Evolutionary conservation across 2,113 vertebrate species (phyloP), one percentile per base, ranked within the genome.

Genomic region (Bombycilla garrulus): DNA sequence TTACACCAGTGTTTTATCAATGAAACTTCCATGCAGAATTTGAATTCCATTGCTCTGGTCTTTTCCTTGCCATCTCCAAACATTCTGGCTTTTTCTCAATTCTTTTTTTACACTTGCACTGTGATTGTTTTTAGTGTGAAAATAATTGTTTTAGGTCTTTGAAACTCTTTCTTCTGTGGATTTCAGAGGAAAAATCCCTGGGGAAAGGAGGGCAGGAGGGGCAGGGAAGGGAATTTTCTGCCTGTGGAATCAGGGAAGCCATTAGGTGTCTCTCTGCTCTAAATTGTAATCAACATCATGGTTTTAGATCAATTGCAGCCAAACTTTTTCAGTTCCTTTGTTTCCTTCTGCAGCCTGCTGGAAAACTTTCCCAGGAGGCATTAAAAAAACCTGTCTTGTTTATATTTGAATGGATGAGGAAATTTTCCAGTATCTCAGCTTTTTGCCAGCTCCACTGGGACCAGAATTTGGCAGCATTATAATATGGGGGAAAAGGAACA

Each of bases 351-450:
- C 69, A 81, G 56, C 33, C 65, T 58, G 44, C 47, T 78, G 36
- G 33, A 66, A 88, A 94, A 74, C 25, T 95, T 93, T 89, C 83
- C 86, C 74, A 86, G 25, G 11, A 21, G 35, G 10, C 64, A 57
- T 86, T 64, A n/a, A 93, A n/a, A 93, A 56, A 82, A 50, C 21
- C 44, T 58, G 45, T 4, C 15, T 54, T 29, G 14, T 67, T 64
- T 64, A 44, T 40, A 24, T 84, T 64, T 60, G 44, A 81, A 72
- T 45, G n/a, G 19, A 56, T 1, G 17, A 36, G 44, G 44, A 84
- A 44, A 48, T 74, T 86, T 91, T 88, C 77, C 65, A 71, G 0
- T 56, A 25, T 51, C 65, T 95, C 86, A 66, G 58, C 82, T 62
- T 70, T 42, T 78, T 26, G 50, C 47, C 42, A 73, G 0, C 5